Evolutionary conservation across 2,113 vertebrate species (phyloP), one percentile per base, ranked within the genome.

Genomic region (Coptodon bakossiorum): DNA sequence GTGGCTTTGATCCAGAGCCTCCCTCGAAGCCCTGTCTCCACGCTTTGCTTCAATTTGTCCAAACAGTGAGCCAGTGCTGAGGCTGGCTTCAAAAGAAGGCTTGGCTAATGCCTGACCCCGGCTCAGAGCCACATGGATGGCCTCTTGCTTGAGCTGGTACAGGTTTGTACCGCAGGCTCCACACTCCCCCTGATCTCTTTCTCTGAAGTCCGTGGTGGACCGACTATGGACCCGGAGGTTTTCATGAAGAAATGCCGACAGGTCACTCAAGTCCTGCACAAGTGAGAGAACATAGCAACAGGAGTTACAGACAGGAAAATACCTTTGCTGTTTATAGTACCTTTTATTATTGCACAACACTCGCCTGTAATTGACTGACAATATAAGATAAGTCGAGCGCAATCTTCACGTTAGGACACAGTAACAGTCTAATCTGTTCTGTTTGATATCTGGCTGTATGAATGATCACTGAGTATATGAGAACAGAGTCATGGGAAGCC

Each of bases 141-240:
- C 99, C 90, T 99, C 98, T 90, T 98, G 98, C 94, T 99, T 99
- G 89, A 99, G 90, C 94, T 98, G 98, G 94, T 97, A 97, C 94
- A 98, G 94, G 93, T 97, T 98, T 0, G 97, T 96, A 50, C 97
- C 97, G 80, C 99, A 99, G 84, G 97, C 94, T 6, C 97, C 97
- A 88, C 99, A 99, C 89, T 96, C 96, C 84, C 97, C 98, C 91
- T 97, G 97, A 48, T 97, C 96, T 85, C 97, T 96, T 0, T 98
- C 97, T 97, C 97, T 97, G 1, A 97, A 96, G 82, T 98, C 98
- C 24, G 95, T 92, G 84, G 95, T 97, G 34, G 86, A 61, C 11
- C 93, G 89, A 59, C 97, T 97, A 17, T 98, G 98, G 89, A 98
- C 97, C 31, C 97, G 97, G 17, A 99, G 97, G 87, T 98, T 98